Evolutionary conservation across 2,113 vertebrate species (phyloP).

Genomic region (Peromyscus californicus): DNA sequence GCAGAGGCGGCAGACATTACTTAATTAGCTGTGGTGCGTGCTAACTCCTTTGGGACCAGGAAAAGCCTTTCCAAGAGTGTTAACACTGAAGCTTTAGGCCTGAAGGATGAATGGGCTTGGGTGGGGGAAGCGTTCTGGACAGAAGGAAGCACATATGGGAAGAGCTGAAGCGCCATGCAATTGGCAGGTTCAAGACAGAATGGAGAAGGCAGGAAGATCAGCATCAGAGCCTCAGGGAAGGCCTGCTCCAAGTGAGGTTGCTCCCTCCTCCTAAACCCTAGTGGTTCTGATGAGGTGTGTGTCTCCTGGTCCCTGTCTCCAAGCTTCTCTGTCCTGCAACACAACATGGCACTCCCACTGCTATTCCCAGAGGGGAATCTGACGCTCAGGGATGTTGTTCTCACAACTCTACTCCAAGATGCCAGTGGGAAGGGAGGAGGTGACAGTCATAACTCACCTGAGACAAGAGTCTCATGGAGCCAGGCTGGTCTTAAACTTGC

Average conservation of each 20-base stretch:
- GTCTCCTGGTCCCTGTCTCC: not conserved
- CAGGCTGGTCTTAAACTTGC: not conserved
- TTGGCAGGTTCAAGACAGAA: constrained; percentile 32
- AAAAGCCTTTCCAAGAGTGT: constrained; percentile 1
- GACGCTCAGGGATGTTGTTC: not conserved
- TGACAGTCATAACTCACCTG: not conserved
- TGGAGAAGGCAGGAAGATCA: not conserved
- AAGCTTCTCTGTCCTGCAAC: not conserved
- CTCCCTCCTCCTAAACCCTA: not conserved
- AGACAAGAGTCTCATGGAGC: not conserved
- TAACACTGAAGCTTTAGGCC: not conserved
- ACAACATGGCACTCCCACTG: rapidly evolving
- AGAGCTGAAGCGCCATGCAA: constrained; percentile 14
- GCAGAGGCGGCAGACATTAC: not conserved
- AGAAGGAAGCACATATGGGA: constrained; percentile 26
- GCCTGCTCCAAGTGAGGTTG: not conserved
- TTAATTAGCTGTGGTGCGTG: not conserved
- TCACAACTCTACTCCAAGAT: constrained; percentile 22
- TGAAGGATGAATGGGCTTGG: not conserved
- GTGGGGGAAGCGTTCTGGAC: not conserved
- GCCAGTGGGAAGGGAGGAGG: not conserved
- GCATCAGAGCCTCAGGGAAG: not conserved
- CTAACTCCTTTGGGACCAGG: not conserved
- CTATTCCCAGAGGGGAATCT: not conserved
- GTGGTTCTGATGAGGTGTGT: too few relatives aligned